These are phyloP conservation scores for Xenopus borealis DNA, from an alignment of 2,113 vertebrate genomes.

Conservation along the genomic window DNA sequence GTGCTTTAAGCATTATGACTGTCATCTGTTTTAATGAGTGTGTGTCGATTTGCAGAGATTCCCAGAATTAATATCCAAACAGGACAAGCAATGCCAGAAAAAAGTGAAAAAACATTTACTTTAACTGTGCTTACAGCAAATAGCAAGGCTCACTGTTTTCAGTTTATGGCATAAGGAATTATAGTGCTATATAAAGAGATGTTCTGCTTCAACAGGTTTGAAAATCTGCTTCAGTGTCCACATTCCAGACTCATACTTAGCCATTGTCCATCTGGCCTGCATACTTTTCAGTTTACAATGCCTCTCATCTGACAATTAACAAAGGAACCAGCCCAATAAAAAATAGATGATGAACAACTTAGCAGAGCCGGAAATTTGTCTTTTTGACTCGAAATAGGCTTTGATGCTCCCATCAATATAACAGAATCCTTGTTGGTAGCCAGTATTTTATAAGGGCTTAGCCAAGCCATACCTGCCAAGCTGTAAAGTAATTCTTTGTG, in stretches of 20 bases:
- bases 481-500: conserved; percentile 13
- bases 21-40: too few relatives aligned
- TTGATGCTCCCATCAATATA: not conserved
- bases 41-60: too few relatives aligned
- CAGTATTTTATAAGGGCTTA: conserved; percentile 4
- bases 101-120: too few relatives aligned
- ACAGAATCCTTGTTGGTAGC: not conserved
- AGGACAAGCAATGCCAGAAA: too few relatives aligned
- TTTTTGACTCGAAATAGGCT: not conserved
- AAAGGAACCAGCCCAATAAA: not conserved
- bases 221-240: not conserved
- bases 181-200: too few relatives aligned
- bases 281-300: not conserved
- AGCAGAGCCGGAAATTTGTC: not conserved
- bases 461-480: conserved; percentile 1
- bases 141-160: too few relatives aligned
- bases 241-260: not conserved
- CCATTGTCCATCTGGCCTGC: not conserved
- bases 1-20: too few relatives aligned
- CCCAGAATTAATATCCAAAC: too few relatives aligned
- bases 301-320: not conserved
- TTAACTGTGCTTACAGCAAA: too few relatives aligned
- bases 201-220: not conserved
- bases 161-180: too few relatives aligned
- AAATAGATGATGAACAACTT: not conserved